phyloP scores from a whole-genome alignment of 2,888 invertebrate genomes.

The Scotopteryx bipunctaria region DNA sequence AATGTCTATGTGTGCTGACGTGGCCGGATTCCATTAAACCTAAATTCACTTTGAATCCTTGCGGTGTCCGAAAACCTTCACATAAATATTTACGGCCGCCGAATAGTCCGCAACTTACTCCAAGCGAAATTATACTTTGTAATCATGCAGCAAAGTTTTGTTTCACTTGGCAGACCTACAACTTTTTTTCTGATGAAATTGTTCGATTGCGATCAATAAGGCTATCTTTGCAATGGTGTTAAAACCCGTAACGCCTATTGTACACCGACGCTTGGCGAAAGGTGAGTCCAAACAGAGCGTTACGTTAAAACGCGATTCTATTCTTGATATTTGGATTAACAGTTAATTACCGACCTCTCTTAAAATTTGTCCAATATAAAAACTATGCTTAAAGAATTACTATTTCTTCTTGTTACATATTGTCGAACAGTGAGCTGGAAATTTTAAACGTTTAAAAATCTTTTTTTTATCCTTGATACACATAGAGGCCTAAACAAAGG shows the following conservation, averaged over 20 bases:
- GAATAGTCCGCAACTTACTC: conserved; percentile 44
- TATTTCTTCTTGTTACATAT: no score
- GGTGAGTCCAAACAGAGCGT: background rate
- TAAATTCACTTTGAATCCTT: conserved; percentile 57
- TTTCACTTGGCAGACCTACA: conserved; percentile 30
- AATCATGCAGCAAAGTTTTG: conserved; percentile 42
- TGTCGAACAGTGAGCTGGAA: no score
- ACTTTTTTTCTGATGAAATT: conserved; percentile 25
- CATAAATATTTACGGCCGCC: conserved; percentile 60
- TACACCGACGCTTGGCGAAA: background rate
- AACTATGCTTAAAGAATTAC: no score
- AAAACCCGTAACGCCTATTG: conserved; percentile 7
- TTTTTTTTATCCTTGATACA: no score
- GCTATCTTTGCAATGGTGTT: conserved; percentile 15
- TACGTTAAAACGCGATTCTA: background rate
- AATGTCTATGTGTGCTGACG: conserved; percentile 24
- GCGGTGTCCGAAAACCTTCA: conserved; percentile 49
- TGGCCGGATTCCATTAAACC: conserved; percentile 59
- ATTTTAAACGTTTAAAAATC: no score
- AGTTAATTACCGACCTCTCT: no score
- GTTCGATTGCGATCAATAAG: conserved; percentile 18
- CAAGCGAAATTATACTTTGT: conserved; percentile 56
- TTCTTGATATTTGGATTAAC: background rate
- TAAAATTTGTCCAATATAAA: no score
- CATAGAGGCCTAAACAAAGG: no score